Conservation (phyloP, 2,113 vertebrate genomes). For the Forbesichthys agassizii region DNA sequence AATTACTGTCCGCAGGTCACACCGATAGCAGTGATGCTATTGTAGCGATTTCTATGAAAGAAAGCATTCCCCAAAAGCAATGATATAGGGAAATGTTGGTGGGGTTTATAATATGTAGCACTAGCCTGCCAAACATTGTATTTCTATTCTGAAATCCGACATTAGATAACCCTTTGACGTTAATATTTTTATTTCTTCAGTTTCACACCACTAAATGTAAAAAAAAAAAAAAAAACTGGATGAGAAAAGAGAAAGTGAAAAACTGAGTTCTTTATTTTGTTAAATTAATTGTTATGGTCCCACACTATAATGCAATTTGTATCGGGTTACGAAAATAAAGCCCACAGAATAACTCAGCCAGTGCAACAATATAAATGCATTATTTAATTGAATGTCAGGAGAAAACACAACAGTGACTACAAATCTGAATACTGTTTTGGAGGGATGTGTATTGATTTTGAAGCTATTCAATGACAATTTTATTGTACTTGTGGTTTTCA, state of each 20-base stretch:
- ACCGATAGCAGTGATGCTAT: not conserved
- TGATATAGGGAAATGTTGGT: not conserved
- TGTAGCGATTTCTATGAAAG: too few relatives aligned
- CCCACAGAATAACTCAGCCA: not conserved
- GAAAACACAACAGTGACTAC: conserved; percentile 30
- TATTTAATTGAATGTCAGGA: conserved; percentile 2
- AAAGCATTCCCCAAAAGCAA: too few relatives aligned
- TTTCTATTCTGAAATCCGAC: not conserved
- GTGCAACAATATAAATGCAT: not conserved
- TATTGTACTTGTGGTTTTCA: conserved; percentile 14
- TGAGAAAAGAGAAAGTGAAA: not conserved
- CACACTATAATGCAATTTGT: conserved; percentile 9
- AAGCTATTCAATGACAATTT: conserved; percentile 1
- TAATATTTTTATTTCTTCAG: not conserved
- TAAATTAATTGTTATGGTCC: not conserved
- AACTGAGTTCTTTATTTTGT: not conserved
- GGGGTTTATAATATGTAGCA: not conserved
- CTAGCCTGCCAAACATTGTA: too few relatives aligned
- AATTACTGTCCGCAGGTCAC: conserved; percentile 36
- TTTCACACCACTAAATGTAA: too few relatives aligned
- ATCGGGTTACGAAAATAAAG: conserved; percentile 9
- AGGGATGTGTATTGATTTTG: not conserved
- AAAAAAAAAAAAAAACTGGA: too few relatives aligned
- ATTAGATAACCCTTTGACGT: not conserved
- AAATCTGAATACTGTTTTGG: not conserved